A percentile compares a stretch with the other conserved stretches of the same genome.
These are phyloP conservation scores for Nasonia oneida DNA, from an alignment of 2,888 invertebrate genomes.

Conservation along the genomic window DNA sequence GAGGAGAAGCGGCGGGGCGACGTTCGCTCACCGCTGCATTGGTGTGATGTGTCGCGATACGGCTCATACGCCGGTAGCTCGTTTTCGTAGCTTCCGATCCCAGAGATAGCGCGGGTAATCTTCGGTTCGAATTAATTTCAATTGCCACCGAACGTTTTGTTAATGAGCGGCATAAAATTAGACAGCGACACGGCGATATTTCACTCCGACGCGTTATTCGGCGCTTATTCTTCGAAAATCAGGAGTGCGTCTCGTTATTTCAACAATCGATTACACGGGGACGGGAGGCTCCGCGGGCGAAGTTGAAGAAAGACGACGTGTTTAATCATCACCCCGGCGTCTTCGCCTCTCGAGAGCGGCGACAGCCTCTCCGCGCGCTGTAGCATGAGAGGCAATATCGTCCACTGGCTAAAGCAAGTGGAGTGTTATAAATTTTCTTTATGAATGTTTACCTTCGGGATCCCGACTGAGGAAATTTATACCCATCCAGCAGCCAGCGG, in stretches of 20 bases:
- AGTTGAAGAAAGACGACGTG: slow-evolving; percentile 29
- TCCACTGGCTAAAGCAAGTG: slow-evolving; percentile 26
- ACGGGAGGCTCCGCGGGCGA: background rate
- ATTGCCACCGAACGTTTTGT: background rate
- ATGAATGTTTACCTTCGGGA: slow-evolving; percentile 48
- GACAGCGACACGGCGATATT: background rate
- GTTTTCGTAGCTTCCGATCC: background rate
- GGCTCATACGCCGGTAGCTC: background rate
- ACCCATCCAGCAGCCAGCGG: background rate
- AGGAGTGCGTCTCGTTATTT: slow-evolving; percentile 7
- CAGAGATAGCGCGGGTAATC: background rate
- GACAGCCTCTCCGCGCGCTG: background rate
- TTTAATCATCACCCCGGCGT: slow-evolving; percentile 38
- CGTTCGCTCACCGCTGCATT: background rate
- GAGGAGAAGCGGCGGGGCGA: background rate
- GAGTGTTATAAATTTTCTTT: slow-evolving; percentile 54
- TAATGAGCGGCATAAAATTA: background rate
- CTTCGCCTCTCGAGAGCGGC: slow-evolving; percentile 6
- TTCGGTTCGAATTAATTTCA: background rate
- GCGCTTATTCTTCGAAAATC: background rate
- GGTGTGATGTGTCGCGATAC: background rate
- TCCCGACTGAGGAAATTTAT: slow-evolving; percentile 34
- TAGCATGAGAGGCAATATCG: slow-evolving; percentile 28
- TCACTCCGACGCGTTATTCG: background rate
- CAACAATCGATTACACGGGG: slow-evolving; percentile 22